Evolutionary conservation across 2,797 vertebrate genomes (phyloP).

Genomic region (Muscicapa striata): DNA sequence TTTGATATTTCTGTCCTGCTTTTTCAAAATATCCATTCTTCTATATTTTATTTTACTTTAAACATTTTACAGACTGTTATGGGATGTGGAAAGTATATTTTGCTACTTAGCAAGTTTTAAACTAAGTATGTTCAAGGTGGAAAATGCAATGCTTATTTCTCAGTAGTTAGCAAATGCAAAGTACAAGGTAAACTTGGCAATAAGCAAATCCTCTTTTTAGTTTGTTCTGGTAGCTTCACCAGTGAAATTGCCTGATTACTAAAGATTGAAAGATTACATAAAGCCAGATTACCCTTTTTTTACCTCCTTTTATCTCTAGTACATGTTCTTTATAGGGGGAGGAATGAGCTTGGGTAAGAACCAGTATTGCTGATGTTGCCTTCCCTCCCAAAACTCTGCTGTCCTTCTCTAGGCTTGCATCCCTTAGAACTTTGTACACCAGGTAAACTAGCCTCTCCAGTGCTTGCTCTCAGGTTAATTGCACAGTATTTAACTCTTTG

Average conservation of each 20-base stretch:
- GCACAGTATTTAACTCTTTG: conserved; percentile 17
- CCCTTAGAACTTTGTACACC: conserved; percentile 27
- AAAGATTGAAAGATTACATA: background rate
- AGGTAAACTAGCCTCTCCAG: background rate
- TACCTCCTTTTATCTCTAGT: background rate
- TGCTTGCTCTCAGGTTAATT: background rate
- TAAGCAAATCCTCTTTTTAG: background rate
- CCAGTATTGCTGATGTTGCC: background rate
- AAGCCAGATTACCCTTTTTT: conserved; percentile 25
- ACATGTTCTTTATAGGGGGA: background rate
- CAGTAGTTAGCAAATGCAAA: background rate
- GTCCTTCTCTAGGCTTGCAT: background rate
- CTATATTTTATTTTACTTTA: background rate
- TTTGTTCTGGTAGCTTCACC: background rate
- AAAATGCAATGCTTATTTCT: background rate
- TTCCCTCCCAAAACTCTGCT: background rate
- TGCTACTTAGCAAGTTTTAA: background rate
- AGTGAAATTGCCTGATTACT: background rate
- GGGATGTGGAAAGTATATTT: background rate
- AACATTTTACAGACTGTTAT: background rate
- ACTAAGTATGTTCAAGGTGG: background rate
- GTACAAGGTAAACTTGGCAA: background rate
- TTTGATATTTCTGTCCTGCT: background rate
- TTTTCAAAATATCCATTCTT: background rate
- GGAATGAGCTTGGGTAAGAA: background rate